Evolutionary conservation across 2,888 invertebrate genomes (phyloP).

Genomic region (Cheilosia pagana): DNA sequence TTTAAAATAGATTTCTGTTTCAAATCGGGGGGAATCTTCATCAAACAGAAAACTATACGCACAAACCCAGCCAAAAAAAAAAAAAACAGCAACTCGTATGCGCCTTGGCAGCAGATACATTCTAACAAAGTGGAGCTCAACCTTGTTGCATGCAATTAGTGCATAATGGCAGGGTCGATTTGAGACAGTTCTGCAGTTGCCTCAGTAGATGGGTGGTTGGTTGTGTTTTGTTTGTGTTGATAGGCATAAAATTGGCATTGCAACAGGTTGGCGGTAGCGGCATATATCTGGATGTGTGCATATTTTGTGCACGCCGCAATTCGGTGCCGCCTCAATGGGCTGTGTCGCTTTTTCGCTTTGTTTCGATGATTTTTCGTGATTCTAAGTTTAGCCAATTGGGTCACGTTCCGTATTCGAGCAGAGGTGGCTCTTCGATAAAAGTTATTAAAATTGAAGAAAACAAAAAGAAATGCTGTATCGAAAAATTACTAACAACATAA

Average conservation of each 20-base stretch:
- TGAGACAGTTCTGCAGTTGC: constrained; percentile 51
- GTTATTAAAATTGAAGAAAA: constrained; percentile 16
- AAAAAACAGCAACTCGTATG: neutral
- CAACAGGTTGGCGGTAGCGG: constrained; percentile 55
- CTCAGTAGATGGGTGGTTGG: neutral
- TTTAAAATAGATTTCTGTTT: constrained; percentile 54
- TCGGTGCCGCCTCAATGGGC: constrained; percentile 3
- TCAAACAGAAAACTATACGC: constrained; percentile 27
- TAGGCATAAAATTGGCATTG: constrained; percentile 65
- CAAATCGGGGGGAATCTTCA: constrained; percentile 44
- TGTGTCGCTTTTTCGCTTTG: constrained; percentile 25
- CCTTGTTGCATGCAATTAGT: constrained; percentile 74
- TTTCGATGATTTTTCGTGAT: constrained; percentile 44
- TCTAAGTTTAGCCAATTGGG: constrained; percentile 72
- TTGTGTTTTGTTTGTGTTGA: constrained; percentile 4
- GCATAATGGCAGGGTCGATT: constrained; percentile 73
- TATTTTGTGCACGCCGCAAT: constrained; percentile 17
- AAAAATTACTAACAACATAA: constrained; percentile 20
- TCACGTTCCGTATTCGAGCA: constrained; percentile 63
- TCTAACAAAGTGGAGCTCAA: constrained; percentile 63
- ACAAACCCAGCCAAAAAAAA: neutral
- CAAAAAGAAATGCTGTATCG: neutral
- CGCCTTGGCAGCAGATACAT: neutral
- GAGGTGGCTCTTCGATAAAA: constrained; percentile 36
- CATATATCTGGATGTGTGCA: neutral